Conservation (phyloP, 2,888 invertebrate genomes). For the Siphlonurus alternatus region DNA sequence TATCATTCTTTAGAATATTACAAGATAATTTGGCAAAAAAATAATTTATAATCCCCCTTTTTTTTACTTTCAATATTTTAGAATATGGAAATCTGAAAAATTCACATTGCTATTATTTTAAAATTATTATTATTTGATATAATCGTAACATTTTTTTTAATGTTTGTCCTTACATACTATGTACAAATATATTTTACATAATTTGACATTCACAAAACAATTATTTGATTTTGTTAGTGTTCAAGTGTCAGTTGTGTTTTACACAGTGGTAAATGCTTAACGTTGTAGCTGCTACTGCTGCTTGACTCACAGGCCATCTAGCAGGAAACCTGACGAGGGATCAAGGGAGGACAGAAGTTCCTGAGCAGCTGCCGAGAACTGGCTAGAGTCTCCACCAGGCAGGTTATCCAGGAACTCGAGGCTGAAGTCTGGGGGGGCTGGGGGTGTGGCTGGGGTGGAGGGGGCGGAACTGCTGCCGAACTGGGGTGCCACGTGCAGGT, state of each 20-base stretch:
- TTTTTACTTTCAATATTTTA: not conserved
- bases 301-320: constrained; percentile 12
- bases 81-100: not conserved
- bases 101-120: not conserved
- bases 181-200: not conserved
- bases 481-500: constrained; percentile 6
- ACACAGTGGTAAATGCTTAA: not conserved
- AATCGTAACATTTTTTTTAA: not conserved
- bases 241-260: not conserved
- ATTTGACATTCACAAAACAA: not conserved
- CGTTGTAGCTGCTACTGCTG: not conserved
- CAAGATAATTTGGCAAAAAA: not conserved
- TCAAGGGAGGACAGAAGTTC: constrained; percentile 72
- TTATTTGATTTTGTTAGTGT: not conserved
- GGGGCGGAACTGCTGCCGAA: constrained; percentile 3
- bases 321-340: constrained; percentile 32
- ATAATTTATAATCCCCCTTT: not conserved
- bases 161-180: not conserved
- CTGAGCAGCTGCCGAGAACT: constrained; percentile 49
- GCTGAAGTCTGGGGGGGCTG: constrained; percentile 47
- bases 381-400: constrained; percentile 53
- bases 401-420: constrained; percentile 75
- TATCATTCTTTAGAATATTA: too few relatives aligned
- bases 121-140: not conserved
- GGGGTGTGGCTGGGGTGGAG: constrained; percentile 13